A percentile compares a stretch with the other conserved stretches of the same genome.
Evolutionary conservation across 1,140 invertebrate species (phyloP).

Genomic region (Muscidifurax raptorellus): DNA sequence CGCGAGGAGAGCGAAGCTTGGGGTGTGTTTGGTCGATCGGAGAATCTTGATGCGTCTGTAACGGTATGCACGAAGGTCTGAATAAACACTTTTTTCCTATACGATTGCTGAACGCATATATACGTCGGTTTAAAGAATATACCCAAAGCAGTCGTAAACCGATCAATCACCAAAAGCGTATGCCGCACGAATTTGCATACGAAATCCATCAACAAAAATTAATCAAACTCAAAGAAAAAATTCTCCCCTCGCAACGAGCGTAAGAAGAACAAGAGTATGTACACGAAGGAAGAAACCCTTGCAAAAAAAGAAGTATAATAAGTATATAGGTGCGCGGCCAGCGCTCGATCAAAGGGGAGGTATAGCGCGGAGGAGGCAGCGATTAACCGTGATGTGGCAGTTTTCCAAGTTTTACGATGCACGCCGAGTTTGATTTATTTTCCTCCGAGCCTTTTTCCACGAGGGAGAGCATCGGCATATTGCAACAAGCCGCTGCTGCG

Average conservation of each 20-base stretch:
- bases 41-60: neutral
- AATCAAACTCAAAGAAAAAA: neutral
- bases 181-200: neutral
- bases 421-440: conserved; percentile 46
- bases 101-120: neutral
- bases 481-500: neutral
- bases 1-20: neutral
- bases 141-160: neutral
- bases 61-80: neutral
- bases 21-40: neutral
- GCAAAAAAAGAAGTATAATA: neutral
- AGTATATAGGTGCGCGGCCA: neutral
- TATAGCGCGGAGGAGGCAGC: conserved; percentile 10
- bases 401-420: conserved; percentile 51
- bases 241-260: neutral
- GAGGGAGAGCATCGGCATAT: conserved; percentile 3
- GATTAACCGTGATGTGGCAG: conserved; percentile 54
- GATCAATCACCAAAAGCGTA: neutral
- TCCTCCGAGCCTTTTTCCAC: neutral
- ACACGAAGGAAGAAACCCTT: neutral
- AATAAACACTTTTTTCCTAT: neutral
- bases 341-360: conserved; percentile 39
- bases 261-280: neutral
- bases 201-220: conserved; percentile 33
- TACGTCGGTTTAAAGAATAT: neutral